phyloP scores from a whole-genome alignment of 2,797 vertebrate species.

The Myotis vivesi region DNA sequence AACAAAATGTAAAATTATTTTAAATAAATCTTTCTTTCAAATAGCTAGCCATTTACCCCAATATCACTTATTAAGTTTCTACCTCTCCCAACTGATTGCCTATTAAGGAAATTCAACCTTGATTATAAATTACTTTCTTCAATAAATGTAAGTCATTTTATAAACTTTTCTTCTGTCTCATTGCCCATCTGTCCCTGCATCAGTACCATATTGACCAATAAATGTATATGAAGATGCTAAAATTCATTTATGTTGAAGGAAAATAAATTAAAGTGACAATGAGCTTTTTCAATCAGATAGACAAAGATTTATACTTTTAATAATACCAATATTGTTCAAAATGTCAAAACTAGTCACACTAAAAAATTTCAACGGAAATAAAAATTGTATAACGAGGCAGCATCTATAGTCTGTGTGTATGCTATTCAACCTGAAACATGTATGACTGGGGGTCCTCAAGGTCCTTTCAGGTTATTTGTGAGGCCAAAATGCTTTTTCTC shows the following conservation, averaged over 20 bases:
- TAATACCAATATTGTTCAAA: neutral
- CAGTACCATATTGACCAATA: neutral
- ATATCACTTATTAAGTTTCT: neutral
- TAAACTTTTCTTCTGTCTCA: neutral
- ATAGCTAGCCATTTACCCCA: neutral
- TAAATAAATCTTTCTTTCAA: neutral
- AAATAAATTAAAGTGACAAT: neutral
- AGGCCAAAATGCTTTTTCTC: neutral
- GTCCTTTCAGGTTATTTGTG: neutral
- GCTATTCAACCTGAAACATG: neutral
- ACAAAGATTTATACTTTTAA: neutral
- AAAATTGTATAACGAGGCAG: neutral
- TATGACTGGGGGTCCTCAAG: neutral
- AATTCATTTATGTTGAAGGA: neutral
- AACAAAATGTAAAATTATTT: neutral
- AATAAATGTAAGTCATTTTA: neutral
- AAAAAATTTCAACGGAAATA: constrained; percentile 9
- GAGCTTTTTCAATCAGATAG: neutral
- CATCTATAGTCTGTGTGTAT: neutral
- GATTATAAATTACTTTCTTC: neutral
- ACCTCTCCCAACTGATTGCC: neutral
- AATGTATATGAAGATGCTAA: neutral
- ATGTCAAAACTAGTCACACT: neutral
- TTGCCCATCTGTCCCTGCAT: neutral
- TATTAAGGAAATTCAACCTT: neutral